Evolutionary conservation across 1,140 invertebrate species (phyloP).

Genomic region (Zelostemma sp.): DNA sequence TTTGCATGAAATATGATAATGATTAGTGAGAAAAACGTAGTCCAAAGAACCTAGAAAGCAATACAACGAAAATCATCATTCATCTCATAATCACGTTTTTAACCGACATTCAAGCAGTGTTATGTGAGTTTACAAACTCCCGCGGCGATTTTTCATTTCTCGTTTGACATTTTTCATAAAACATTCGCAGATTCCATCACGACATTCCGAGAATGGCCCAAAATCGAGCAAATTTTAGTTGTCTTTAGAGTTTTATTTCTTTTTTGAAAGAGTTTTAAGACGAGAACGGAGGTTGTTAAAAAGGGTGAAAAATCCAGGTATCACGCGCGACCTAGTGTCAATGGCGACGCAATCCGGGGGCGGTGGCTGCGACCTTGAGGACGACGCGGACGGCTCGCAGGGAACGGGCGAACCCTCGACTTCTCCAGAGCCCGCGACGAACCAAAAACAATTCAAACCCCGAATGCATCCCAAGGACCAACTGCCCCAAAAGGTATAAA

Average conservation of each 20-base stretch:
- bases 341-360: conserved; percentile 65
- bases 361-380: conserved; percentile 65
- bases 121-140: conserved; percentile 58
- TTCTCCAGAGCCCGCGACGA: conserved; percentile 63
- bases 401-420: conserved; percentile 63
- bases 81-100: not conserved
- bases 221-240: too few relatives aligned
- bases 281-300: not conserved
- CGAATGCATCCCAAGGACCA: conserved; percentile 64
- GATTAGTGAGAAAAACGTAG: too few relatives aligned
- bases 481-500: conserved; percentile 66
- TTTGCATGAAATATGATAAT: conserved; percentile 39
- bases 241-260: too few relatives aligned
- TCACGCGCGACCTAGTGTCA: conserved; percentile 69
- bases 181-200: not conserved
- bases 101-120: conserved; percentile 64
- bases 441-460: conserved; percentile 68
- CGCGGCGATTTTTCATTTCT: conserved; percentile 31
- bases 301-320: conserved; percentile 63
- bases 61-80: not conserved
- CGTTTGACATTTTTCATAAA: conserved; percentile 27
- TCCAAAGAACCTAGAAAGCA: not conserved
- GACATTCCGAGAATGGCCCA: conserved; percentile 1
- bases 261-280: too few relatives aligned
- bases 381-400: conserved; percentile 65